These are phyloP conservation scores for Cossypha polioptera DNA, from an alignment of 2,797 vertebrate genomes.

Conservation along the genomic window DNA sequence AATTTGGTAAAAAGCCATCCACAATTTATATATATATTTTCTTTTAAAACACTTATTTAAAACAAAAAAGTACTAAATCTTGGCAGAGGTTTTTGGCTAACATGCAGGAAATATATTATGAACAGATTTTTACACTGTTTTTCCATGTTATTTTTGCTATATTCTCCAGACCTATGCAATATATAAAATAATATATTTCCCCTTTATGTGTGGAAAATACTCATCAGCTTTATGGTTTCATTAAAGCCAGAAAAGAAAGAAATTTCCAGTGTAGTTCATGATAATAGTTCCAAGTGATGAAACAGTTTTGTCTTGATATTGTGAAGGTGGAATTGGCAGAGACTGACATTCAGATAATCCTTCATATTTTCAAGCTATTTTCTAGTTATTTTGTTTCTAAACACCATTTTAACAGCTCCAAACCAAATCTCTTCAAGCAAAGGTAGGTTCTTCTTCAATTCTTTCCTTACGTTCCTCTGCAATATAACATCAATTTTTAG, in stretches of 20 bases:
- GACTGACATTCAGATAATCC: not conserved
- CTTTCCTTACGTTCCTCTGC: not conserved
- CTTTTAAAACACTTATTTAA: not conserved
- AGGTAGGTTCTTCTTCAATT: not conserved
- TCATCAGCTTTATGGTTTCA: not conserved
- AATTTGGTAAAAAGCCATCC: not conserved
- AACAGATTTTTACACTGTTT: constrained; percentile 5
- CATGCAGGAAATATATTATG: not conserved
- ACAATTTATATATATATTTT: not conserved
- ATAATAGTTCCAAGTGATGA: not conserved
- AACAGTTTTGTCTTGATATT: not conserved
- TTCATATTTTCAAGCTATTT: not conserved
- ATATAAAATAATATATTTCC: not conserved
- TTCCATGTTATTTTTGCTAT: not conserved
- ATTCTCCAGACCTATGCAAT: not conserved
- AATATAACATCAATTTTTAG: not conserved
- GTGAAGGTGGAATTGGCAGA: not conserved
- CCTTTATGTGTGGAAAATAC: not conserved
- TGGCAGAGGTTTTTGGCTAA: not conserved
- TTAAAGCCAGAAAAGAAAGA: not conserved
- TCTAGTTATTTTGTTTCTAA: not conserved
- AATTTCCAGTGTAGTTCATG: not conserved
- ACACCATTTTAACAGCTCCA: not conserved
- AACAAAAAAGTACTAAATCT: not conserved
- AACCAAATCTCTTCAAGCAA: not conserved